A percentile compares a stretch with the other conserved stretches of the same genome.
Evolutionary conservation across 2,113 vertebrate species (phyloP).

Genomic region (Cebidichthys violaceus): DNA sequence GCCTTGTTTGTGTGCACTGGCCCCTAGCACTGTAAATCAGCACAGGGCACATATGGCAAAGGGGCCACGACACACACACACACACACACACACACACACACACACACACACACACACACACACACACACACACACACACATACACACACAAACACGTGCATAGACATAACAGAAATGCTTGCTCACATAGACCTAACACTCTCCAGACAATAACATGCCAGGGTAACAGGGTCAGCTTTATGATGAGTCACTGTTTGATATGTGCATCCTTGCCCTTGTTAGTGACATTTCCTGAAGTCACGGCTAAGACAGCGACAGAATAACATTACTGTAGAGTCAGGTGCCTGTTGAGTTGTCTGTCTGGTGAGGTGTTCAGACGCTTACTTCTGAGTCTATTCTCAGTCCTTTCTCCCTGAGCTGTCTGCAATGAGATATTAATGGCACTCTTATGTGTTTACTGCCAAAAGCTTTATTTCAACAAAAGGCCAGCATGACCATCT

Average conservation of each 20-base stretch:
- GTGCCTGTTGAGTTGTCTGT: not conserved
- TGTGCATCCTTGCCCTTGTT: conserved; percentile 7
- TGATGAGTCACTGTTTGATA: conserved; percentile 43
- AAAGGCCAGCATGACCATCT: conserved; percentile 2
- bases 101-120: conserved; percentile 40
- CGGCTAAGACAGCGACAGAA: not conserved
- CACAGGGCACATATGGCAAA: conserved; percentile 72
- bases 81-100: conserved; percentile 26
- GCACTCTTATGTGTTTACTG: not conserved
- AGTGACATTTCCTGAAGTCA: conserved; percentile 13
- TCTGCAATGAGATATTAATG: conserved; percentile 5
- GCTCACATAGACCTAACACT: conserved; percentile 52
- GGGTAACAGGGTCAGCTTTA: conserved; percentile 32
- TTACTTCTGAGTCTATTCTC: conserved; percentile 5
- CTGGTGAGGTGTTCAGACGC: not conserved
- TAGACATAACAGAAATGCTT: conserved; percentile 57
- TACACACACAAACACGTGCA: conserved; percentile 15
- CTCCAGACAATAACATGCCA: conserved; percentile 41
- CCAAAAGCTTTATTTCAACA: conserved; percentile 13
- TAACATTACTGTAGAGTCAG: not conserved
- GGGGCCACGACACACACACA: conserved; percentile 47
- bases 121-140: conserved; percentile 16
- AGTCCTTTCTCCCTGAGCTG: not conserved
- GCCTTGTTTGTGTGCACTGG: conserved; percentile 75
- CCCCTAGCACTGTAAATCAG: conserved; percentile 73